Conservation (phyloP, 1,140 invertebrate species). For the Aphis gossypii region DNA sequence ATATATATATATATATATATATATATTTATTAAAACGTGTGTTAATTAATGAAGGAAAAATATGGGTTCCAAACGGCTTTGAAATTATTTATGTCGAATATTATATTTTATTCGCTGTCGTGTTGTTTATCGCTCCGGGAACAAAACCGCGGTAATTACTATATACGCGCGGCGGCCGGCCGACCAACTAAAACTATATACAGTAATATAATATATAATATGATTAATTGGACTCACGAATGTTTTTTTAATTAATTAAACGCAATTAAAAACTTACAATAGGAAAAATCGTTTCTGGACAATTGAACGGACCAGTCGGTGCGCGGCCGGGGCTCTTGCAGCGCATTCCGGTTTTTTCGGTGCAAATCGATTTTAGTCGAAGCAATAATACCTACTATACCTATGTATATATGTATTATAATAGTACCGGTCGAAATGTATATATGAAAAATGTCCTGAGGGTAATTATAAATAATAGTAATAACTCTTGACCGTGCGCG, state of each 20-base stretch:
- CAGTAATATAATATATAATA: neutral
- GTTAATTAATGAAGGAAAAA: constrained; percentile 46
- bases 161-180: neutral
- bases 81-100: constrained; percentile 48
- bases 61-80: constrained; percentile 30
- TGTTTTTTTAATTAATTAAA: constrained; percentile 55
- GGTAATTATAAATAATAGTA: constrained; percentile 48
- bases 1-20: neutral
- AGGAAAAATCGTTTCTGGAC: constrained; percentile 21
- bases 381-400: neutral
- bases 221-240: constrained; percentile 48
- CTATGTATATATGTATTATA: neutral
- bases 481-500: neutral
- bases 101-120: constrained; percentile 47
- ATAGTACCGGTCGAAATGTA: neutral
- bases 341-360: constrained; percentile 48
- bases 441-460: constrained; percentile 2
- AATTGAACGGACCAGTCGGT: constrained; percentile 29
- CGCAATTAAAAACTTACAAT: constrained; percentile 53
- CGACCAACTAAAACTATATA: neutral
- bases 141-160: constrained; percentile 13
- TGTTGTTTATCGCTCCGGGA: constrained; percentile 46
- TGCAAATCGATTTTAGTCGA: constrained; percentile 23
- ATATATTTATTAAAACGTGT: neutral
- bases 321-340: neutral